Evolutionary conservation across 35 echinoderm and acorn worm genomes (phyloP).

Genomic region (Antedon bifida): DNA sequence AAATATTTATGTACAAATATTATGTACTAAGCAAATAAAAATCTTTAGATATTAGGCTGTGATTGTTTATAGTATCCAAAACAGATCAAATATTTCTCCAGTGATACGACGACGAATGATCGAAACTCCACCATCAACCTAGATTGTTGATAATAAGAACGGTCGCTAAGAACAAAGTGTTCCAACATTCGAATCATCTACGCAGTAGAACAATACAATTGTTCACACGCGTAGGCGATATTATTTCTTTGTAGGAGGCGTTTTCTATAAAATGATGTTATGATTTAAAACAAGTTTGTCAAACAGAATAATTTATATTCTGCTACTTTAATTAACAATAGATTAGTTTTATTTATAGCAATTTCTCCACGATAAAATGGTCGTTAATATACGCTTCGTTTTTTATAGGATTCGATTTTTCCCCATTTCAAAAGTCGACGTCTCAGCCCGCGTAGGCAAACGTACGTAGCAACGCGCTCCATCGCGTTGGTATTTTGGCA

Average conservation of each 20-base stretch:
- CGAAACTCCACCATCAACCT: too few relatives aligned
- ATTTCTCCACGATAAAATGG: too few relatives aligned
- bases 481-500: not conserved
- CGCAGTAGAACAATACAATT: not conserved
- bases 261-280: not conserved
- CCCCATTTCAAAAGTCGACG: not conserved
- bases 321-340: too few relatives aligned
- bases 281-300: too few relatives aligned
- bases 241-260: not conserved
- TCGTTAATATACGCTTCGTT: too few relatives aligned
- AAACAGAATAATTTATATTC: too few relatives aligned
- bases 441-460: not conserved
- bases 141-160: too few relatives aligned
- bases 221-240: not conserved
- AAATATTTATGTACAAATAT: not conserved
- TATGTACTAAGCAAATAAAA: too few relatives aligned
- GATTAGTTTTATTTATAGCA: too few relatives aligned
- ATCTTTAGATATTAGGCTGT: not conserved
- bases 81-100: not conserved
- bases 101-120: not conserved
- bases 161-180: not conserved
- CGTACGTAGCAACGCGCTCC: not conserved
- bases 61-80: not conserved
- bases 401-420: not conserved
- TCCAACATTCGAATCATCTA: not conserved